Conservation (phyloP, 37 sponge, comb jelly and placozoan species). For the Haliclona indistincta region DNA sequence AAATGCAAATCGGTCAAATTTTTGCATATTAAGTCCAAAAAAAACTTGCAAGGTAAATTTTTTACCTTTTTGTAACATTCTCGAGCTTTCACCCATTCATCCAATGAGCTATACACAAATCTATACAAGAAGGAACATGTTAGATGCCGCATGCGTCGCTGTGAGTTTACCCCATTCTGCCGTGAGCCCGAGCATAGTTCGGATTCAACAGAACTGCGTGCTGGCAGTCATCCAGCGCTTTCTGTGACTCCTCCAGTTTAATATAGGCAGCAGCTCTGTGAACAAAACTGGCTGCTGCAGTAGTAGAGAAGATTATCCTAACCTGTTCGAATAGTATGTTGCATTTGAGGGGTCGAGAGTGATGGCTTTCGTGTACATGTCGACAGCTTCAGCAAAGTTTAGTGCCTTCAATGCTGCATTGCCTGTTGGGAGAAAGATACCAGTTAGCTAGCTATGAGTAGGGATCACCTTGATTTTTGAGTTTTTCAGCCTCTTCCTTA, state of each 20-base stretch:
- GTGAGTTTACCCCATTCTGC: slow-evolving; percentile 56
- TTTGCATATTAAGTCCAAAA: not conserved
- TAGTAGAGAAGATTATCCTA: not conserved
- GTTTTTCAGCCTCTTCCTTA: not conserved
- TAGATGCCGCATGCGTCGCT: not conserved
- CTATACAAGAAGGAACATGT: slow-evolving; percentile 1
- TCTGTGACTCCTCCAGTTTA: slow-evolving; percentile 34
- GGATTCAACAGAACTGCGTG: slow-evolving; percentile 57
- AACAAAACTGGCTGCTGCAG: not conserved
- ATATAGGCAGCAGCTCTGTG: slow-evolving; percentile 64
- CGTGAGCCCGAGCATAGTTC: slow-evolving; percentile 68
- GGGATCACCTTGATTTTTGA: not conserved
- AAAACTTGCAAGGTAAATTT: not conserved
- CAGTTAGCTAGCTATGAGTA: not conserved
- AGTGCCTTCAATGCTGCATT: slow-evolving; percentile 54
- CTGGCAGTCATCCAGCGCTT: slow-evolving; percentile 58
- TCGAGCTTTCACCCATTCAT: slow-evolving; percentile 15
- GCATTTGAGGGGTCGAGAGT: slow-evolving; percentile 43
- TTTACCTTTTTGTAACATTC: slow-evolving; percentile 44
- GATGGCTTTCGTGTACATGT: slow-evolving; percentile 55
- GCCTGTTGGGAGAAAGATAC: slow-evolving; percentile 19
- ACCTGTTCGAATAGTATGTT: slow-evolving; percentile 74
- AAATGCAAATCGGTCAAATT: not conserved
- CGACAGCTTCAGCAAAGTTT: slow-evolving; percentile 36
- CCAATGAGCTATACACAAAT: slow-evolving; percentile 33